These are phyloP conservation scores for Chrysodeixis includens DNA, from an alignment of 2,888 invertebrate species.

Conservation along the genomic window DNA sequence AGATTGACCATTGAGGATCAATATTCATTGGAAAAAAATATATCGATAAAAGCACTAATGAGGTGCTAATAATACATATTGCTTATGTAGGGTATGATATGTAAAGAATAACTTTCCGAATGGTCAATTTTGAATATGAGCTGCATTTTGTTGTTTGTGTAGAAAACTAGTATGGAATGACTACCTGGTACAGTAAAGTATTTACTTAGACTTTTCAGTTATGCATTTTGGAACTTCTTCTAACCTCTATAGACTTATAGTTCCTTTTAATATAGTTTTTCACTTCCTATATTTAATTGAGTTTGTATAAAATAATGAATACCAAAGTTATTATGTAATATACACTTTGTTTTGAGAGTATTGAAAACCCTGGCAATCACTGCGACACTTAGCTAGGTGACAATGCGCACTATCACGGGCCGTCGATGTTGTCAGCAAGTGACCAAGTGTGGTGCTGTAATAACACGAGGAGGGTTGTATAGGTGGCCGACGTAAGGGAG, in stretches of 20 bases:
- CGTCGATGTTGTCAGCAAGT: constrained; percentile 11
- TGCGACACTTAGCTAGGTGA: constrained; percentile 56
- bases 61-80: too few relatives aligned
- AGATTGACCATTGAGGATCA: background rate
- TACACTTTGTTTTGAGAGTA: constrained; percentile 25
- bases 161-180: background rate
- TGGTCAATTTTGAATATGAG: background rate
- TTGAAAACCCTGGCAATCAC: constrained; percentile 25
- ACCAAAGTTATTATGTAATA: background rate
- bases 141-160: background rate
- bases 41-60: too few relatives aligned
- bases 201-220: background rate
- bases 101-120: too few relatives aligned
- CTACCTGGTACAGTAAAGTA: background rate
- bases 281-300: background rate
- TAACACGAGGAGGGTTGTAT: constrained; percentile 58
- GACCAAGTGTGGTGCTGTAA: constrained; percentile 21
- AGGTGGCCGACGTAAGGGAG: constrained; percentile 96
- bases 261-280: background rate
- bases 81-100: too few relatives aligned
- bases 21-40: background rate
- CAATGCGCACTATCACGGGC: constrained; percentile 48
- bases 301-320: background rate
- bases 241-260: background rate
- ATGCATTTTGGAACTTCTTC: background rate